phyloP scores from a whole-genome alignment of 2,888 invertebrate genomes.

The Trisateles emortualis region DNA sequence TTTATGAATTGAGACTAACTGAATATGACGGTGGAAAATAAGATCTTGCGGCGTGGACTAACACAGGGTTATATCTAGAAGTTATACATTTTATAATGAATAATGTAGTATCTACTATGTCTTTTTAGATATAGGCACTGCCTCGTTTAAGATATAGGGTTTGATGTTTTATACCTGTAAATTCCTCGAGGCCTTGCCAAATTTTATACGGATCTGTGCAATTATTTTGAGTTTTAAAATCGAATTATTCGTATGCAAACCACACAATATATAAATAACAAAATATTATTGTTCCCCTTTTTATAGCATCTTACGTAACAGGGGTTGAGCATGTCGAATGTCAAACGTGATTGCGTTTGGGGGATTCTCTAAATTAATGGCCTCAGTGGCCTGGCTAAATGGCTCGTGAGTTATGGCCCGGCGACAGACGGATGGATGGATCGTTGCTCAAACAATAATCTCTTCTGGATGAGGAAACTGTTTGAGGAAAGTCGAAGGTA shows the following conservation, averaged over 20 bases:
- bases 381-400: constrained; percentile 32
- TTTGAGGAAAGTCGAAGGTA: not conserved
- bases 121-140: too few species aligned
- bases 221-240: too few species aligned
- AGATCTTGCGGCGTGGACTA: too few species aligned
- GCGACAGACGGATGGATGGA: constrained; percentile 40
- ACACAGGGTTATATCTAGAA: too few species aligned
- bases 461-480: constrained; percentile 2
- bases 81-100: too few species aligned
- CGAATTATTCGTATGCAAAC: not conserved
- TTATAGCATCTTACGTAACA: constrained; percentile 21
- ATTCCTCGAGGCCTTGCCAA: too few species aligned
- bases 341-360: constrained; percentile 37
- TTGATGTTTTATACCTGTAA: too few species aligned
- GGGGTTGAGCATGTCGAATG: constrained; percentile 25
- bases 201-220: too few species aligned
- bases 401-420: constrained; percentile 40
- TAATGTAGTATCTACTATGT: too few species aligned
- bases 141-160: too few species aligned
- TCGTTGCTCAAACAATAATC: constrained; percentile 39
- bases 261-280: not conserved
- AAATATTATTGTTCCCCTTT: not conserved
- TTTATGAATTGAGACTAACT: too few species aligned
- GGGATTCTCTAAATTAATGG: constrained; percentile 41
- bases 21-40: too few species aligned